These are phyloP conservation scores for Anas flavirostris DNA, from an alignment of 2,797 vertebrate genomes.

Conservation along the genomic window DNA sequence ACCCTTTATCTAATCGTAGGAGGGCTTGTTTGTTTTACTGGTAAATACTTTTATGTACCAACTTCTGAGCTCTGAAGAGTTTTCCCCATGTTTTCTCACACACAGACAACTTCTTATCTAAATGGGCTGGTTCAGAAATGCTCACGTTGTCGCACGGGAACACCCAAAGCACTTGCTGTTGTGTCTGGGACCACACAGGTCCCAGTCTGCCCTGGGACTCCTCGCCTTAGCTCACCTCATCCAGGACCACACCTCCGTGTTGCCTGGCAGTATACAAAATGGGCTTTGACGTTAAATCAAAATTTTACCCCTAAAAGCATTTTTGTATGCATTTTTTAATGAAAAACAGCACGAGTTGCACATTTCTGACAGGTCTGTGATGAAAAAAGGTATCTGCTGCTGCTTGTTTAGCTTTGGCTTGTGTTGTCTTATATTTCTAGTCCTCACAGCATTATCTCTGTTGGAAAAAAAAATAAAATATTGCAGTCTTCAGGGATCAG, in stretches of 20 bases:
- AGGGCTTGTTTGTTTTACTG: neutral
- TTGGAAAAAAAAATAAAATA: neutral
- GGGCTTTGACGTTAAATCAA: neutral
- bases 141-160: neutral
- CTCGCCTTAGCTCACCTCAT: neutral
- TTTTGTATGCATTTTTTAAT: neutral
- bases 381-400: neutral
- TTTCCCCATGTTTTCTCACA: neutral
- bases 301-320: neutral
- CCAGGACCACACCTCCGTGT: neutral
- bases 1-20: neutral
- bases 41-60: neutral
- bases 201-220: neutral
- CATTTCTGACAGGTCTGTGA: neutral
- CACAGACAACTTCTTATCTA: neutral
- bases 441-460: neutral
- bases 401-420: neutral
- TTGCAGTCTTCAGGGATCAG: neutral
- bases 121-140: neutral
- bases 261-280: neutral
- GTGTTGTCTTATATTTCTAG: neutral
- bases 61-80: neutral
- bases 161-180: neutral
- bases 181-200: neutral
- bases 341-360: neutral